Percentiles rank a stretch among this genome's conserved stretches.
These are phyloP conservation scores for Eupristina koningsbergeri DNA, from an alignment of 1,140 invertebrate genomes.

Conservation along the genomic window DNA sequence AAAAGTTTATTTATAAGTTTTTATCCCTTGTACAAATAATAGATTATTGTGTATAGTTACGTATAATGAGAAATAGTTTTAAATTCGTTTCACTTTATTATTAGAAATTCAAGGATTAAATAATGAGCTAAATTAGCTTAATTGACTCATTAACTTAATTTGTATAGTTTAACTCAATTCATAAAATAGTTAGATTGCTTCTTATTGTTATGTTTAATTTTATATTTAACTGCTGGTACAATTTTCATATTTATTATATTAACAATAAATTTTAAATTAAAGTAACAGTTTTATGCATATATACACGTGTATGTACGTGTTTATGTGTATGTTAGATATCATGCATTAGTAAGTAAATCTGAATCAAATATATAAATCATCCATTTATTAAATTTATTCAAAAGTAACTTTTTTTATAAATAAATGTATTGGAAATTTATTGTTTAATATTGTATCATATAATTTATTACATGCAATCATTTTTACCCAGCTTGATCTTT, in stretches of 20 bases:
- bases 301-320: no score
- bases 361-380: no score
- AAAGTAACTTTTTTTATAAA: background rate
- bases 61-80: background rate
- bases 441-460: no score
- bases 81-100: background rate
- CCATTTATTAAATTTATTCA: no score
- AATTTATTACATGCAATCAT: conserved; percentile 48
- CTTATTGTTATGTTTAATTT: conserved; percentile 1
- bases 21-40: background rate
- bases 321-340: no score
- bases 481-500: conserved; percentile 60
- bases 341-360: no score
- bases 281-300: no score
- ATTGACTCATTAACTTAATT: background rate
- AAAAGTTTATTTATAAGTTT: background rate
- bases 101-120: no score
- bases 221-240: conserved; percentile 24
- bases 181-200: conserved; percentile 1
- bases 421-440: conserved; percentile 35
- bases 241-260: conserved; percentile 33
- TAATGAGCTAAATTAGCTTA: background rate
- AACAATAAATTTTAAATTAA: background rate
- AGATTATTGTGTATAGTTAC: background rate
- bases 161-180: conserved; percentile 27